Percentiles rank a stretch among this genome's conserved stretches.
These are phyloP conservation scores for Anableps anableps DNA, from an alignment of 2,797 vertebrate species.

Conservation along the genomic window DNA sequence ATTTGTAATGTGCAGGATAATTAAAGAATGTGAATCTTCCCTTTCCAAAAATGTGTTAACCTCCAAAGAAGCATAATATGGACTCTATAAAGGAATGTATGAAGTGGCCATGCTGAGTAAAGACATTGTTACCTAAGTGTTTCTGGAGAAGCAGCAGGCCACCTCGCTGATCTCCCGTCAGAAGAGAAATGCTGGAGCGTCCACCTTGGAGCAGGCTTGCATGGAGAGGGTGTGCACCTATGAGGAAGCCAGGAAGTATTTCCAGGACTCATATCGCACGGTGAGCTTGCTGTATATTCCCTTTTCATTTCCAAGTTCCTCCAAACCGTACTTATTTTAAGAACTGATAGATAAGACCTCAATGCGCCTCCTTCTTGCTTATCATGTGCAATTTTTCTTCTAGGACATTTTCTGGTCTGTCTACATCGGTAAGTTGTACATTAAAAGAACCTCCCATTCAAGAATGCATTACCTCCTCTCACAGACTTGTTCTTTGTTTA, in stretches of 20 bases:
- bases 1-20: not conserved
- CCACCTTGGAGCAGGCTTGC: slow-evolving; percentile 80
- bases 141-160: slow-evolving; percentile 79
- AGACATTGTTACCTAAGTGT: slow-evolving; percentile 58
- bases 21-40: not conserved
- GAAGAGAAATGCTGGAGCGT: slow-evolving; percentile 63
- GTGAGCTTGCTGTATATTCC: slow-evolving; percentile 56
- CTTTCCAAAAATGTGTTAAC: not conserved
- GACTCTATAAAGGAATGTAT: not conserved
- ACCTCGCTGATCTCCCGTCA: slow-evolving; percentile 75
- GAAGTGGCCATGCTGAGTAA: not conserved
- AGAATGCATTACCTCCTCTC: slow-evolving; percentile 6
- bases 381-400: slow-evolving; percentile 37
- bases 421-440: slow-evolving; percentile 79
- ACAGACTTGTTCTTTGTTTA: slow-evolving; percentile 34
- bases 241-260: slow-evolving; percentile 80
- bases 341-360: not conserved
- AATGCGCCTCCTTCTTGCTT: slow-evolving; percentile 8
- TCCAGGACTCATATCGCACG: slow-evolving; percentile 83
- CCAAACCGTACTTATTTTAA: not conserved
- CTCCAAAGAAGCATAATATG: not conserved
- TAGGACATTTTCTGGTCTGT: slow-evolving; percentile 87
- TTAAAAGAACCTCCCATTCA: slow-evolving; percentile 12
- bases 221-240: slow-evolving; percentile 83
- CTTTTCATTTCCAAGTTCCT: not conserved